Conservation (phyloP, 2,888 invertebrate species). For the Helicoverpa assulta region DNA sequence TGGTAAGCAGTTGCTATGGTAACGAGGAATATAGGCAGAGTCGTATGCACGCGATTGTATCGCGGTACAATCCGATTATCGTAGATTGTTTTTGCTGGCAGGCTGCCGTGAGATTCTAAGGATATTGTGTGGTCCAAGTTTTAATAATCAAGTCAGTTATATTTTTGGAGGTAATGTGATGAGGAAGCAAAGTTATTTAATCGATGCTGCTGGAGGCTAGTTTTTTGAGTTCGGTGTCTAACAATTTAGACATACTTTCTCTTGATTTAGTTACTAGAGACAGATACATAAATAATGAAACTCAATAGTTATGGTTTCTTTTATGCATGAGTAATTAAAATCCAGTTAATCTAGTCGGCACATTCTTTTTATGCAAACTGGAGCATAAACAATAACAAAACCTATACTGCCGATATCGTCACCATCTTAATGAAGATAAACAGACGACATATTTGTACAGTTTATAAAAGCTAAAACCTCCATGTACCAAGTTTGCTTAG, state of each 20-base stretch:
- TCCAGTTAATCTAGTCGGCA: too few species aligned
- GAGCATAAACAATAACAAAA: background rate
- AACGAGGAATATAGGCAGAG: slow-evolving; percentile 45
- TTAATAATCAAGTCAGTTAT: slow-evolving; percentile 10
- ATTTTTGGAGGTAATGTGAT: background rate
- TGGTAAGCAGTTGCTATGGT: slow-evolving; percentile 53
- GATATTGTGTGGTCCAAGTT: slow-evolving; percentile 43
- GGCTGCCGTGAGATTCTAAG: slow-evolving; percentile 46
- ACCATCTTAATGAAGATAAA: background rate
- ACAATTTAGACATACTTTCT: too few species aligned
- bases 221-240: background rate
- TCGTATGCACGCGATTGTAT: slow-evolving; percentile 65
- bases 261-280: background rate
- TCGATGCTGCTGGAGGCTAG: background rate
- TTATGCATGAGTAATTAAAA: too few species aligned
- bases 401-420: background rate
- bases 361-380: background rate
- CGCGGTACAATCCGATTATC: slow-evolving; percentile 72
- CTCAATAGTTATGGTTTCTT: too few species aligned
- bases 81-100: slow-evolving; percentile 73
- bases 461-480: slow-evolving; percentile 20
- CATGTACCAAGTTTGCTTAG: slow-evolving; percentile 37
- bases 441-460: slow-evolving; percentile 3
- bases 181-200: background rate
- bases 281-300: background rate